These are phyloP conservation scores for Gallinago media DNA, from an alignment of 2,113 vertebrate genomes.

Conservation along the genomic window DNA sequence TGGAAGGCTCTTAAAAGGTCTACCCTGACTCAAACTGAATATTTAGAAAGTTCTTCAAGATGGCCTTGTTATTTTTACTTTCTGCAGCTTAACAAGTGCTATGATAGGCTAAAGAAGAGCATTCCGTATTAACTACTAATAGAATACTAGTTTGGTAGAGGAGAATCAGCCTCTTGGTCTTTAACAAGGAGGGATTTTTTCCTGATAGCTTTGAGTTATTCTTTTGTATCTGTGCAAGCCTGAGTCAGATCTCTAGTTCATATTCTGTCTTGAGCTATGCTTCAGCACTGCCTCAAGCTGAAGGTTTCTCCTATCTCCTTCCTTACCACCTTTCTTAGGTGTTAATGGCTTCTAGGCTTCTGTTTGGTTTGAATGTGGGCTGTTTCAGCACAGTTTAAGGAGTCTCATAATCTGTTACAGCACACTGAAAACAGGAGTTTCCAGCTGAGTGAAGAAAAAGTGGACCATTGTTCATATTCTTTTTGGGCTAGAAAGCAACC, in stretches of 20 bases:
- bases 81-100: background rate
- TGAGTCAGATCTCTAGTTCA: background rate
- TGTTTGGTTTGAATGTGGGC: background rate
- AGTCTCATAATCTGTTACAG: background rate
- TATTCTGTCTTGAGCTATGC: background rate
- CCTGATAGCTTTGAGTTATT: background rate
- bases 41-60: background rate
- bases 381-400: background rate
- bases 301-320: background rate
- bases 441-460: background rate
- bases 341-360: background rate
- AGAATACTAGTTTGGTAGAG: background rate
- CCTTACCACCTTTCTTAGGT: background rate
- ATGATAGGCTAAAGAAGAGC: background rate
- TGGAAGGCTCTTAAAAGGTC: background rate
- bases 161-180: background rate
- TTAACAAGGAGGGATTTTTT: background rate
- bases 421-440: background rate
- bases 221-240: background rate
- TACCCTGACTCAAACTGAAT: background rate
- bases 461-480: background rate
- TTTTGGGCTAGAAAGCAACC: background rate
- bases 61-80: background rate
- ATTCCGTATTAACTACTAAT: background rate
- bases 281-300: background rate